Conservation (phyloP, 2,888 invertebrate genomes). For the Sipha maydis region DNA sequence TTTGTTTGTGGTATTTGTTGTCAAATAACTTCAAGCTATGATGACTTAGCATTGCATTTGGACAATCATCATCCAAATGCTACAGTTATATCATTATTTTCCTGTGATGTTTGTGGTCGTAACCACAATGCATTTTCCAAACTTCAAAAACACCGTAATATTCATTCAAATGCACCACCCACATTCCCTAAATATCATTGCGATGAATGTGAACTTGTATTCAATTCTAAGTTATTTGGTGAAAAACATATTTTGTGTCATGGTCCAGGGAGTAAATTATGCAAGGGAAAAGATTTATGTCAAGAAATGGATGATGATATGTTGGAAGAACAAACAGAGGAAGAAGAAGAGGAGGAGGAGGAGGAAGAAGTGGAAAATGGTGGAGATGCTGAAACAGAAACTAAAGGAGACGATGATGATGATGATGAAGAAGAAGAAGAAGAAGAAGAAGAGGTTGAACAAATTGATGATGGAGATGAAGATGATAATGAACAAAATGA, state of each 20-base stretch:
- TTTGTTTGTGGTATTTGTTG: conserved; percentile 73
- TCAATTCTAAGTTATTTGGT: conserved; percentile 55
- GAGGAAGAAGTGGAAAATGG: conserved; percentile 52
- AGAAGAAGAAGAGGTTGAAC: conserved; percentile 54
- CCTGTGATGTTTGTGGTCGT: conserved; percentile 71
- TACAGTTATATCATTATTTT: conserved; percentile 71
- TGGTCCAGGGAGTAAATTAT: conserved; percentile 53
- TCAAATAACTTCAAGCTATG: conserved; percentile 71
- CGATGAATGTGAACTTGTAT: conserved; percentile 62
- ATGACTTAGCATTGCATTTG: conserved; percentile 70
- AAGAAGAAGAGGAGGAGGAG: conserved; percentile 56
- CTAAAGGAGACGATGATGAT: conserved; percentile 60
- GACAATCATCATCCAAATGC: conserved; percentile 69
- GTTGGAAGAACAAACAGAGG: conserved; percentile 58
- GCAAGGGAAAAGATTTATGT: conserved; percentile 52
- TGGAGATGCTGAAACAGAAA: conserved; percentile 62
- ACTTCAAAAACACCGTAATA: conserved; percentile 71
- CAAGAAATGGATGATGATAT: conserved; percentile 63
- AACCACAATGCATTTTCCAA: conserved; percentile 73
- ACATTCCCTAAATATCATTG: conserved; percentile 63
- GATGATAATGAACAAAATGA: conserved; percentile 63
- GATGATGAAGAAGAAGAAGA: conserved; percentile 63
- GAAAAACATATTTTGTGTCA: conserved; percentile 61
- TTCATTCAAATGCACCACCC: conserved; percentile 68
- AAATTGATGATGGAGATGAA: conserved; percentile 22